Conservation (phyloP, 30 jellyfish, hydroid and myxozoan species). For the Turritopsis rubra region DNA sequence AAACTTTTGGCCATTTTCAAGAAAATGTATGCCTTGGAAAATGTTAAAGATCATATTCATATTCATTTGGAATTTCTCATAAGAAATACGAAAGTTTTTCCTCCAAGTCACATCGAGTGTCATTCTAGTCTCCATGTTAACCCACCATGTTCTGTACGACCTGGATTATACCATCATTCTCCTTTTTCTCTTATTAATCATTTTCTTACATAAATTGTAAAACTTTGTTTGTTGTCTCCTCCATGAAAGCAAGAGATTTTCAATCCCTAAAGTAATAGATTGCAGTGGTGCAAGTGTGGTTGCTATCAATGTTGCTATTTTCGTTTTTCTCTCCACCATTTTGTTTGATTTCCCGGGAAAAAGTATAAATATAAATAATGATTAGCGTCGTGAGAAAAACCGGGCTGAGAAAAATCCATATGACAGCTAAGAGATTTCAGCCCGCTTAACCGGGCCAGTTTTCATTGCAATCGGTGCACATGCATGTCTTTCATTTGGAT, state of each 20-base stretch:
- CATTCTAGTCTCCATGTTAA: slow-evolving; percentile 13
- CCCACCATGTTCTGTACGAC: slow-evolving; percentile 53
- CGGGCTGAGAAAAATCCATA: slow-evolving; percentile 61
- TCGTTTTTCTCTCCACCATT: slow-evolving; percentile 38
- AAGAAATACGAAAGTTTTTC: slow-evolving; percentile 29
- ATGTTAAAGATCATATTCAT: too few relatives aligned
- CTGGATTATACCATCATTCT: slow-evolving; percentile 34
- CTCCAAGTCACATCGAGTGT: slow-evolving; percentile 31
- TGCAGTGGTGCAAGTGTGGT: slow-evolving; percentile 16
- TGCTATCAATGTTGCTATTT: slow-evolving; percentile 17
- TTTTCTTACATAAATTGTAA: slow-evolving; percentile 7
- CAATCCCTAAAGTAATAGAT: slow-evolving; percentile 14
- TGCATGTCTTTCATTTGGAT: too few relatives aligned
- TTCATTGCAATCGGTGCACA: too few relatives aligned
- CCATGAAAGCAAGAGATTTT: slow-evolving; percentile 12
- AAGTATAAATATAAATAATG: neutral
- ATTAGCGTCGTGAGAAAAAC: slow-evolving; percentile 23
- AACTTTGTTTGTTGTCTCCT: slow-evolving; percentile 11
- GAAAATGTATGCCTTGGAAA: too few relatives aligned
- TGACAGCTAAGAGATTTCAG: slow-evolving; percentile 16
- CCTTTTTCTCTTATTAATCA: slow-evolving; percentile 10
- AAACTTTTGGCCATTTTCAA: too few relatives aligned
- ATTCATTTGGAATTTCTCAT: slow-evolving; percentile 12
- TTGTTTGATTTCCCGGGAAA: slow-evolving; percentile 4
- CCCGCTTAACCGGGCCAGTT: neutral